These are phyloP conservation scores for Gnathonemus echidnorhynchus DNA, from an alignment of 2,113 vertebrate genomes.

Conservation along the genomic window DNA sequence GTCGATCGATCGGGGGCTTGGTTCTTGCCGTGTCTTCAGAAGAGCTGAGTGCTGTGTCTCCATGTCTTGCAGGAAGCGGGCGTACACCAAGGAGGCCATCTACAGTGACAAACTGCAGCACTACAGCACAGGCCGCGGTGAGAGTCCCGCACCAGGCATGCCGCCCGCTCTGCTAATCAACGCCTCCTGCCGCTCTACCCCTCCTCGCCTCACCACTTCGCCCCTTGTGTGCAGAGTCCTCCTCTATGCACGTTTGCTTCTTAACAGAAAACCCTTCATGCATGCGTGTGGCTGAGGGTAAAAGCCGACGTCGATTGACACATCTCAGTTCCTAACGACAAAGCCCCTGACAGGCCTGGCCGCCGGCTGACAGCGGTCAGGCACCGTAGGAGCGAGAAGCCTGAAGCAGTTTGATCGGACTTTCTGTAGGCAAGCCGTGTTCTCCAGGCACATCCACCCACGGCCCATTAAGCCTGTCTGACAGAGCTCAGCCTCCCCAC, in stretches of 20 bases:
- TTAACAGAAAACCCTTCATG: not conserved
- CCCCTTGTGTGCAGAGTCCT: not conserved
- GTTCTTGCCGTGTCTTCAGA: not conserved
- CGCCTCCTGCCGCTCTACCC: not conserved
- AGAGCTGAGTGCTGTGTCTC: slow-evolving; percentile 11
- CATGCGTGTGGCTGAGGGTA: not conserved
- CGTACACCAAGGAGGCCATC: slow-evolving; percentile 91
- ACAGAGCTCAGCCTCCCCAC: not conserved
- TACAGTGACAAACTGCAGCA: slow-evolving; percentile 98
- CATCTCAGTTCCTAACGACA: slow-evolving; percentile 24
- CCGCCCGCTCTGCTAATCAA: not conserved
- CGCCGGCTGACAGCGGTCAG: not conserved
- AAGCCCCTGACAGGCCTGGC: not conserved
- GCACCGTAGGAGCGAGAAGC: not conserved
- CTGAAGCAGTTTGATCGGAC: not conserved
- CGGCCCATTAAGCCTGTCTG: not conserved
- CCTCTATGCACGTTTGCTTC: not conserved
- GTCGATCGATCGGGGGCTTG: not conserved
- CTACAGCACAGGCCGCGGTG: slow-evolving; percentile 95
- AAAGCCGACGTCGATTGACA: slow-evolving; percentile 44
- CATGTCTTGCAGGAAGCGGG: slow-evolving; percentile 72
- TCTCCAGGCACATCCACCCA: not conserved
- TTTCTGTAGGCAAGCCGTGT: not conserved
- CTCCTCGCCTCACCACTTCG: not conserved
- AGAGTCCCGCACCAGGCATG: slow-evolving; percentile 44